Conservation (phyloP, 64 coral and sea anemone genomes). For the Stichodactyla mertensii region DNA sequence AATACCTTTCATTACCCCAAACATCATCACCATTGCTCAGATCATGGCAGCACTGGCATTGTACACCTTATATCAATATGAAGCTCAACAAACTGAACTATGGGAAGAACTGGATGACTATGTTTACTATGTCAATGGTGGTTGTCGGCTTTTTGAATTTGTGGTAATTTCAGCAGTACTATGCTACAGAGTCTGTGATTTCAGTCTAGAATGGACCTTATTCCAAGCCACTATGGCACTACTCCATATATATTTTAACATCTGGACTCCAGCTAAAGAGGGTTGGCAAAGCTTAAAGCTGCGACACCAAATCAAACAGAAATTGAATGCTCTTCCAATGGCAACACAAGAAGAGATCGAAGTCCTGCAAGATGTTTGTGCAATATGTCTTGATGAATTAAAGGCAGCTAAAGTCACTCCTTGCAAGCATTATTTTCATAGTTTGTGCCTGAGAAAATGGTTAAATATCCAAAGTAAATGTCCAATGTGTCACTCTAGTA, state of each 20-base stretch:
- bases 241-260: constrained; percentile 93
- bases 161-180: constrained; percentile 88
- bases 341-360: constrained; percentile 86
- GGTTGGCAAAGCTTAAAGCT: constrained; percentile 83
- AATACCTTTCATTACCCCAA: constrained; percentile 94
- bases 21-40: constrained; percentile 97
- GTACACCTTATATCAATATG: constrained; percentile 82
- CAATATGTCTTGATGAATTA: constrained; percentile 91
- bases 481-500: constrained; percentile 89
- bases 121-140: constrained; percentile 94
- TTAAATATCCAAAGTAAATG: constrained; percentile 96
- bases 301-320: constrained; percentile 84
- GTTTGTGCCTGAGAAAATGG: constrained; percentile 86
- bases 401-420: constrained; percentile 90
- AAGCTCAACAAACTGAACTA: constrained; percentile 76
- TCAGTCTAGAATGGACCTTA: constrained; percentile 90
- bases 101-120: constrained; percentile 98
- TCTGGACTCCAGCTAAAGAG: constrained; percentile 93
- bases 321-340: constrained; percentile 71
- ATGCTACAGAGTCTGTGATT: constrained; percentile 91
- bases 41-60: constrained; percentile 79
- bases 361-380: constrained; percentile 83
- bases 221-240: constrained; percentile 91
- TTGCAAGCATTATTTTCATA: constrained; percentile 91
- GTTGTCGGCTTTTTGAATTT: constrained; percentile 92